A percentile compares a stretch with the other conserved stretches of the same genome.
phyloP scores from a whole-genome alignment of 2,888 invertebrate species.

The Chelonus formosanus region DNA sequence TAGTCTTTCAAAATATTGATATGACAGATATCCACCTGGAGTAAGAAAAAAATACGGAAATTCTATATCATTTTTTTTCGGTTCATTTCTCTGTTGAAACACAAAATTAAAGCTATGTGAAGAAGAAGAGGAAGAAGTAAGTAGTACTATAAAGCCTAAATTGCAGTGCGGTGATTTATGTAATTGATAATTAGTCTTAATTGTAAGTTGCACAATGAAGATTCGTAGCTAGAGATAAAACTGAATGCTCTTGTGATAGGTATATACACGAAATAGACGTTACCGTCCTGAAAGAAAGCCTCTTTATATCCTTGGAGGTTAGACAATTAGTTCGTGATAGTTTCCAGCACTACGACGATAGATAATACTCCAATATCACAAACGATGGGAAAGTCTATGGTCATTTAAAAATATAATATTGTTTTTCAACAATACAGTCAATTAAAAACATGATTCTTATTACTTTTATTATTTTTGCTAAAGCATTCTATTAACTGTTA shows the following conservation, averaged over 20 bases:
- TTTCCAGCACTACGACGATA: slow-evolving; percentile 22
- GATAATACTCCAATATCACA: slow-evolving; percentile 17
- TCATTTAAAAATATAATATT: too few species aligned
- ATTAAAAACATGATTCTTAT: too few species aligned
- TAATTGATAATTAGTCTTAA: slow-evolving; percentile 44
- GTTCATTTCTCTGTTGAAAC: neutral
- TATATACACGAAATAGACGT: slow-evolving; percentile 11
- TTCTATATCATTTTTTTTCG: too few species aligned
- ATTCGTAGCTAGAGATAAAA: slow-evolving; percentile 37
- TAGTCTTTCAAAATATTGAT: too few species aligned
- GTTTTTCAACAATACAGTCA: too few species aligned
- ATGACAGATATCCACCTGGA: too few species aligned
- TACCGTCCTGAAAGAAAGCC: slow-evolving; percentile 16
- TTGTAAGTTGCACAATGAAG: slow-evolving; percentile 43
- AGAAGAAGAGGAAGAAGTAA: neutral
- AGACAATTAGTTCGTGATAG: slow-evolving; percentile 34
- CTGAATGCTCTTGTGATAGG: slow-evolving; percentile 23
- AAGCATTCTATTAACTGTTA: too few species aligned
- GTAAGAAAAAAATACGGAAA: too few species aligned
- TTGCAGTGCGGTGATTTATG: slow-evolving; percentile 38
- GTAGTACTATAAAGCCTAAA: neutral
- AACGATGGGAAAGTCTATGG: too few species aligned
- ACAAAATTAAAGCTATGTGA: slow-evolving; percentile 10
- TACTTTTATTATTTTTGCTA: too few species aligned
- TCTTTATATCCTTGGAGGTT: slow-evolving; percentile 9